Evolutionary conservation across 2,797 vertebrate genomes (phyloP).

Genomic region (Chiroxiphia lanceolata): DNA sequence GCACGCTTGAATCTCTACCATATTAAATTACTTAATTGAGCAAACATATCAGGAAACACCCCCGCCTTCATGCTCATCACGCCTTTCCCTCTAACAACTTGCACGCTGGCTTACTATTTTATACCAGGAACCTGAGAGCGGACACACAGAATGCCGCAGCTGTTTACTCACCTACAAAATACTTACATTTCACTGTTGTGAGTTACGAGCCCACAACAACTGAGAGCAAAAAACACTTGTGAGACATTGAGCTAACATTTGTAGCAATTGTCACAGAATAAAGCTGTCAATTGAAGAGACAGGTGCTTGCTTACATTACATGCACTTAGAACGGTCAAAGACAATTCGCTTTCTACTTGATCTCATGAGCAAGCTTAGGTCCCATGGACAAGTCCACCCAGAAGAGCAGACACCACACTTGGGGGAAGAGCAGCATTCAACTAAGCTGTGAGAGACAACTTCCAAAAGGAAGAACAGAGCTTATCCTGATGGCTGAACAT

Average conservation of each 20-base stretch:
- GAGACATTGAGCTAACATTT: not conserved
- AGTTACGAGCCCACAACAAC: not conserved
- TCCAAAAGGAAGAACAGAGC: not conserved
- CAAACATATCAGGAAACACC: not conserved
- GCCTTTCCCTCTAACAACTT: not conserved
- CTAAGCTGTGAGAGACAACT: not conserved
- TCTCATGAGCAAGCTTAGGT: not conserved
- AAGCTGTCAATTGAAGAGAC: not conserved
- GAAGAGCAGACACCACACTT: not conserved
- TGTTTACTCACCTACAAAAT: not conserved
- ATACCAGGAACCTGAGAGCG: not conserved
- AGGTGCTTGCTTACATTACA: not conserved
- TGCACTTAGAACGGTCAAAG: not conserved
- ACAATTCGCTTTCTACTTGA: not conserved
- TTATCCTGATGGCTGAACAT: not conserved
- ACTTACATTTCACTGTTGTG: not conserved
- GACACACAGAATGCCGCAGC: not conserved
- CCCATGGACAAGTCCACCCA: not conserved
- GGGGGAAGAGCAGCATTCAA: not conserved
- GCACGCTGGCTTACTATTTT: not conserved
- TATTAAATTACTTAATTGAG: constrained; percentile 19
- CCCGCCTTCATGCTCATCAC: not conserved
- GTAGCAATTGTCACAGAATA: not conserved
- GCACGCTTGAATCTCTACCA: not conserved
- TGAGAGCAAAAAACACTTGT: not conserved